Evolutionary conservation across 2,113 vertebrate species (phyloP), one percentile per base, ranked within the genome.

Genomic region (Syngnathus typhle): DNA sequence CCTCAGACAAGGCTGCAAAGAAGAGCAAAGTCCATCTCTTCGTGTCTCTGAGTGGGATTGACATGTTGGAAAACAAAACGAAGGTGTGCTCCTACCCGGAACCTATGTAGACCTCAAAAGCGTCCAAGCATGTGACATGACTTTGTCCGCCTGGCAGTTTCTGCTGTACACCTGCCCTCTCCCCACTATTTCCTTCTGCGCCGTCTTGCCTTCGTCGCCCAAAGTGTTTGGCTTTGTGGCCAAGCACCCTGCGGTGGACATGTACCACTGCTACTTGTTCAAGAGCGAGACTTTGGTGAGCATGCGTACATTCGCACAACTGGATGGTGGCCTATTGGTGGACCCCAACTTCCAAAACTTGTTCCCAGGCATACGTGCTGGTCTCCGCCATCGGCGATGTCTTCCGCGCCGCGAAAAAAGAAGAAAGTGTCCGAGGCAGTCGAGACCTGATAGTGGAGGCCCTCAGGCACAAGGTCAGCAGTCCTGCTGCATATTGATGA

Each of bases 391-490:
- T 92, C 1, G 89, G 90, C 0, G 90, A 91, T 4, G 69, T 80
- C 4, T 89, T 91, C 68, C 55, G 38, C 27, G 80, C 80, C 21
- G 75, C 82, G 2, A 78, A 67, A 12, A 83, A 74, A 23, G 66
- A 79, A 21, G 71, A 76, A 18, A 74, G 2, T 0, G 3, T 74
- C 38, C 76, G 54, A 19, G 82, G 81, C 18, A 77, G 83, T n/a
- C 80, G 82, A 47, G 90, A 91, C 65, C 79, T 91, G 75, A 82
- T 88, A 51, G 91, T 92, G 68, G 91, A 92, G 72, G 90, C 90
- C 0, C 88, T 91, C 54, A 81, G 89, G 72, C 90, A 90, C 47
- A 91, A 90, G 86, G 91, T 92, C 12, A 38, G 75, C 16, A 32
- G 32, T 16, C 55, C 23, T 2, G 32, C 27, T 5, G 13, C 6